These are phyloP conservation scores for Drosophila kikkawai DNA, from an alignment of 1,140 invertebrate genomes.

Conservation along the genomic window DNA sequence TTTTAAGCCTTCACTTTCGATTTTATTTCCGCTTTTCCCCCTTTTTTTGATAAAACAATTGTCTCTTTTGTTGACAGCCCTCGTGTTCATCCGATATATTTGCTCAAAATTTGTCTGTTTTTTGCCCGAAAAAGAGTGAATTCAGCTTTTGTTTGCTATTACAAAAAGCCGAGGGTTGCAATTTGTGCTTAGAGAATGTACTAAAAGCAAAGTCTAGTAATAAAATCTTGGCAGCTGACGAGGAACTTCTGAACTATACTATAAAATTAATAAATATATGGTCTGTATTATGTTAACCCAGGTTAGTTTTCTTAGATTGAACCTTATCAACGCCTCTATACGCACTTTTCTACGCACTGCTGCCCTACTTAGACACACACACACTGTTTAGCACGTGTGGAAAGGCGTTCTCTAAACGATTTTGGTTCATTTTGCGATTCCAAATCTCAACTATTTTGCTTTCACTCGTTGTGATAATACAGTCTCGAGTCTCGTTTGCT, in stretches of 20 bases:
- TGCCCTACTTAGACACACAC: conserved; percentile 50
- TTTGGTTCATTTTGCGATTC: background rate
- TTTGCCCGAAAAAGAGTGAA: conserved; percentile 21
- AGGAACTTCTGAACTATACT: background rate
- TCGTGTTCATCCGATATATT: conserved; percentile 53
- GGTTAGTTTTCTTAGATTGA: conserved; percentile 56
- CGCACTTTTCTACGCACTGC: conserved; percentile 67
- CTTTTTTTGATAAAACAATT: conserved; percentile 43
- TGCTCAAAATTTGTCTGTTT: conserved; percentile 65
- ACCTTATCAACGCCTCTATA: conserved; percentile 55
- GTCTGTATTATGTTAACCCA: conserved; percentile 36
- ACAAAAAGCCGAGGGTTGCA: background rate
- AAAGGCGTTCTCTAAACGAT: conserved; percentile 10
- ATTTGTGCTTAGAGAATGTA: background rate
- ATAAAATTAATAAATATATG: conserved; percentile 1
- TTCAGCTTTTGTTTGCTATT: conserved; percentile 31
- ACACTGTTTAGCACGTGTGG: conserved; percentile 26
- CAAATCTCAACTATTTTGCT: conserved; percentile 2
- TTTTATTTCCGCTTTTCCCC: conserved; percentile 25
- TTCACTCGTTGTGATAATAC: conserved; percentile 11
- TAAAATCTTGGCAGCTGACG: background rate
- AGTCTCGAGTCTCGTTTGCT: conserved; percentile 9
- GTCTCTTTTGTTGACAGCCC: conserved; percentile 57
- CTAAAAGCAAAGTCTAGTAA: background rate
- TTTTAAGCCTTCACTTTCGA: conserved; percentile 54